Base-by-base conservation (phyloP, 2,888 invertebrate species). In the Subacronicta megacephala region DNA sequence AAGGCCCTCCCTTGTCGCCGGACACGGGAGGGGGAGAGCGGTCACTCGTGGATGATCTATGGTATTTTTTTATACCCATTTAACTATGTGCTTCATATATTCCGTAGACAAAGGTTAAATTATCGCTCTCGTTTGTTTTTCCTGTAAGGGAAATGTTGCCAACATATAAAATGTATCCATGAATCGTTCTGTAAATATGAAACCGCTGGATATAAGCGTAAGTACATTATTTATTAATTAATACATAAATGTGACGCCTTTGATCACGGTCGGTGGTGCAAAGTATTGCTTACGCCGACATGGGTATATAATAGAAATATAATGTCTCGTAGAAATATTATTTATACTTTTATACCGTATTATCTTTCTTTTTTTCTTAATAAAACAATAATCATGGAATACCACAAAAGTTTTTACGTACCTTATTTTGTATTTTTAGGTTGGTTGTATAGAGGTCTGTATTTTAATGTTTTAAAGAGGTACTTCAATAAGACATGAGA, bases 41-140 rank as follows among this genome's bases (percentile, higher is more conserved):
- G 87, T 89, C 89, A 89, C 76, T 87, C 89, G 89, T 84, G 84
- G 72, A 89, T 90, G 90, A 90, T 90, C 80, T 88, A 90, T 86
- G 87, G 65, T 81, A 76, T 79, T 87, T 88, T n/a, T 90, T 90
- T 87, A 83, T 82, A 85, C 76, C 82, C 85, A 78, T 87, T 87
- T 84, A 82, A 83, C 84, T 85, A 83, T 81, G 76, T 80, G 81
- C 81, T 82, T 80, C 84, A 78, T 85, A 82, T 81, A 83, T 84
- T 82, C 74, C 45, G 78, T 70, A 81, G 78, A 76, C 74, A 80
- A 78, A 75, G 77, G 79, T 63, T 69, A 75, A 81, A 79, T 80
- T 78, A 82, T 81, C 68, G 45, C 50, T 41, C 58, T 50, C 56
- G 57, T 69, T 72, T 65, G 53, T 62, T 64, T 62, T 59, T 57